Evolutionary conservation across 2,888 invertebrate genomes (phyloP).

Genomic region (Odiellus spinosus): DNA sequence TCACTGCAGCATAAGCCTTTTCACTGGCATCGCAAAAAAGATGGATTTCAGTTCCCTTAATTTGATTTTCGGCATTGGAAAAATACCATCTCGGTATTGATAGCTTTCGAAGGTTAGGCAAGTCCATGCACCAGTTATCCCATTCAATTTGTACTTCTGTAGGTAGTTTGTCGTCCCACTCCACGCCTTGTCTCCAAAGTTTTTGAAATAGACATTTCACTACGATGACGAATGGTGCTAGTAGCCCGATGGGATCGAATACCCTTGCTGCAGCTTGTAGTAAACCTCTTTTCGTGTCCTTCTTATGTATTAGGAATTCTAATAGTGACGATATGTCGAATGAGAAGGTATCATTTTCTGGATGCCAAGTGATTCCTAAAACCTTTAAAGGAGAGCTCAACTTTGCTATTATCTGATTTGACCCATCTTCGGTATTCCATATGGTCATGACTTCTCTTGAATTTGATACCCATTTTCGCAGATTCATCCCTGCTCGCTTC

Average conservation of each 20-base stretch:
- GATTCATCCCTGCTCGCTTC: constrained; percentile 1
- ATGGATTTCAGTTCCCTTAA: neutral
- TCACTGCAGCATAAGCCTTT: neutral
- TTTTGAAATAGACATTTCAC: neutral
- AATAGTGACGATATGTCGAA: neutral
- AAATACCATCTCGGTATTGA: neutral
- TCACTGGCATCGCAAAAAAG: no score
- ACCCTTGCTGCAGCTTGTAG: neutral
- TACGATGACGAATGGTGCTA: neutral
- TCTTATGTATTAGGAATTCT: neutral
- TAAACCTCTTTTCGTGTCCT: no score
- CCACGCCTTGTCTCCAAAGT: neutral
- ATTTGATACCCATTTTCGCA: neutral
- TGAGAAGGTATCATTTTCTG: neutral
- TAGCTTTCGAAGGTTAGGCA: neutral
- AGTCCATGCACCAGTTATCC: neutral
- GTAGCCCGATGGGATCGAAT: no score
- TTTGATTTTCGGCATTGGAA: neutral
- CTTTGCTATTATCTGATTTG: neutral
- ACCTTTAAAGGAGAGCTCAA: no score
- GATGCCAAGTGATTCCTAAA: neutral
- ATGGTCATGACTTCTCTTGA: neutral
- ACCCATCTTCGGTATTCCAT: no score
- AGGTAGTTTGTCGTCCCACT: neutral
- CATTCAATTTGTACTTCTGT: neutral